Evolutionary conservation across 2,888 invertebrate genomes (phyloP), one percentile per base, ranked within the genome.

Genomic region (Sarcophaga variegata): DNA sequence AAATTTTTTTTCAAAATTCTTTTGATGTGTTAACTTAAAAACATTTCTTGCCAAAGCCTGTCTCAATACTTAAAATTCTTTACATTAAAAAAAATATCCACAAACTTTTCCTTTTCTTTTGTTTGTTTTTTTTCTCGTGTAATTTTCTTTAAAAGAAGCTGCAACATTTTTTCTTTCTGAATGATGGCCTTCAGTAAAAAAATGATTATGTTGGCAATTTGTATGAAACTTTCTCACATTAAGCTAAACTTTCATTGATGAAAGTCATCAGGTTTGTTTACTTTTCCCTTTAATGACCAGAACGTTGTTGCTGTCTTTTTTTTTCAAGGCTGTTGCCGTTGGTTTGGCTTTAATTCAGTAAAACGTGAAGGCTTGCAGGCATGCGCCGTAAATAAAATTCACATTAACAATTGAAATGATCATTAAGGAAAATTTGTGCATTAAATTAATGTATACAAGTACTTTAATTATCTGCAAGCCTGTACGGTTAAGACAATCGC

Each of bases 251-350:
- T 85, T 85, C 80, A 76, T 85, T 80, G 62, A 71, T 25, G 84
- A 81, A 81, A 85, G 70, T 66, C 80, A 45, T 81, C 66, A 64
- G 66, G 80, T 83, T 78, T 84, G 66, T 85, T 85, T 85, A 71
- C 54, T 76, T 85, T 67, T 14, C 11, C 66, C 12, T 37, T 67
- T 45, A 45, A 54, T 22, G 20, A 12, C 27, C 20, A 27, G 54
- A 54, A 54, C 54, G 17, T 54, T 54, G 37, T 8, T 2, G 37
- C 10, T 10, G 37, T 37, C 0, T 37, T 37, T 54, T 37, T 54
- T 17, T 14, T 20, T 71, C 75, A 71, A 71, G 84, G 22, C 67
- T 81, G 62, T 66, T 71, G 54, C 54, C 59, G 14, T 17, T 54
- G 64, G 47, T 20, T 47, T 8, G n/a, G n/a, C 22, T 60, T 71